phyloP scores from a whole-genome alignment of 2,888 invertebrate genomes.

The Chaetogeoica ovagalla region DNA sequence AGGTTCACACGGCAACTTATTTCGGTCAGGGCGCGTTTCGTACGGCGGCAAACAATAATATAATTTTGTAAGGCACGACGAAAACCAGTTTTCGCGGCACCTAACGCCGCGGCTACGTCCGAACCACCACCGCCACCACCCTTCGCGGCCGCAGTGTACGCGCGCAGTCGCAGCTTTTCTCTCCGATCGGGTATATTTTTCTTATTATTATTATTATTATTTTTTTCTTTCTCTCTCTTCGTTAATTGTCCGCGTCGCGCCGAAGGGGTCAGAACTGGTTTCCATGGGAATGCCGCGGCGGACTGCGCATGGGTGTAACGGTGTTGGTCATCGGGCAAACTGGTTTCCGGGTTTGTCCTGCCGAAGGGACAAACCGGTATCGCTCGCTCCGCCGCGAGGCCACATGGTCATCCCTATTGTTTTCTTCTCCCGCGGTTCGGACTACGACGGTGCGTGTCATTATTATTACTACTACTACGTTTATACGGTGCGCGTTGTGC shows the following conservation, averaged over 20 bases:
- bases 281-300: conserved; percentile 41
- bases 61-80: neutral
- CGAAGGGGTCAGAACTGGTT: conserved; percentile 52
- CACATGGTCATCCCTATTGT: conserved; percentile 50
- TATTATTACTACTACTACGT: too few relatives aligned
- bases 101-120: neutral
- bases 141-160: neutral
- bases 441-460: conserved; percentile 38
- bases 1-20: conserved; percentile 43
- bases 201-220: conserved; percentile 1
- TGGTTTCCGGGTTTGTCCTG: conserved; percentile 51
- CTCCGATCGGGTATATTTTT: conserved; percentile 44
- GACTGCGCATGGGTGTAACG: neutral
- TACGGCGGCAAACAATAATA: neutral
- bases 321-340: conserved; percentile 53
- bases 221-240: neutral
- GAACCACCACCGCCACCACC: too few relatives aligned
- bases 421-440: conserved; percentile 32
- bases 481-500: neutral
- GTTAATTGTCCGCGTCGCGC: conserved; percentile 34
- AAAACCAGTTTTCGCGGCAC: conserved; percentile 46
- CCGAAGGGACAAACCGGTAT: conserved; percentile 51
- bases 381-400: conserved; percentile 22
- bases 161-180: conserved; percentile 29
- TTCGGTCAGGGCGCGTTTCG: conserved; percentile 38